Base-by-base conservation (phyloP, 2,113 vertebrate species). In the Pampusana beccarii region DNA sequence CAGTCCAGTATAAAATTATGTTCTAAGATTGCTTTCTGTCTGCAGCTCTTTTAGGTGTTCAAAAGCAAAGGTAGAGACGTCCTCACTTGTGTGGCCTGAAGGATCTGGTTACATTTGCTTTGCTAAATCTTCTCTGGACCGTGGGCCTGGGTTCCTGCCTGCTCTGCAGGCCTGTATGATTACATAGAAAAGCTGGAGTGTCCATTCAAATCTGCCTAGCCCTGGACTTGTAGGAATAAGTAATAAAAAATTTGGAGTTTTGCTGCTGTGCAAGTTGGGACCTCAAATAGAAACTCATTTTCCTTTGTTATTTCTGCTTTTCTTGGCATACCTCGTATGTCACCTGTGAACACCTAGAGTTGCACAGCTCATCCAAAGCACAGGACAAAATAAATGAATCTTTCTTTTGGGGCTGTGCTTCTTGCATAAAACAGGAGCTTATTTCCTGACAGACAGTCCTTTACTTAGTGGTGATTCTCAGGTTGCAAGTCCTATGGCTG, bases 1-100 rank as follows among this genome's bases (percentile, higher is more conserved):
- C 11, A 7, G 36, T 28, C 17, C 24, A 13, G 13, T 36, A 14
- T 36, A 71, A 72, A 90, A 40, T 0, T 0, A 33, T 19, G 7
- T 13, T 73, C 21, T 7, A 73, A 9, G 38, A 19, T 38, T 73
- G 48, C 34, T 78, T 74, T 83, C 38, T 67, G 50, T n/a, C 21
- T 56, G 26, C 42, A 67, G 29, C 18, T 90, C 46, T 78, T 79
- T 3, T 7, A 25, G 1, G 26, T 25, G 25, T 51, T 86, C 16
- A 18, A 5, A 36, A 51, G 13, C 18, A 38, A 80, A 54, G 26
- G 31, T 3, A 60, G 24, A 42, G 29, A 12, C 57, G 19, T 56
- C 36, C 5, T 75, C 3, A 26, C 4, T 18, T 64, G 5, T 62
- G 17, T 17, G 9, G 11, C 86, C 33, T 74, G 48, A 56, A 53